Base-by-base conservation (phyloP, 30 jellyfish, hydroid and myxozoan genomes). In the Aurelia sp. region DNA sequence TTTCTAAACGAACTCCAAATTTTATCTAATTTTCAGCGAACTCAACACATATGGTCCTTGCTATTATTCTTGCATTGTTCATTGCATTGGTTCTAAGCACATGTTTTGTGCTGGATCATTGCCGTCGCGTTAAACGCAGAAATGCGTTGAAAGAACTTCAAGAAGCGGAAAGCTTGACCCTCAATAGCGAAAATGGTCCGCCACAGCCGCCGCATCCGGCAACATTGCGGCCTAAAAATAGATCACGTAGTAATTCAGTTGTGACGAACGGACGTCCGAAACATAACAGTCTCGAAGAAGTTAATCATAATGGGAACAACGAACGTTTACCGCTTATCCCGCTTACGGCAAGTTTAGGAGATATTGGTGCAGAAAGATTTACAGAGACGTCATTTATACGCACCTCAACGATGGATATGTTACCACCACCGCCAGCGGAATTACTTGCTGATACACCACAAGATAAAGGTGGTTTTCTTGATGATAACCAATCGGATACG, bases 351-450 rank as follows among this genome's bases (percentile, higher is more conserved):
- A 77, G 91, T 9, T 18, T 31, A 47, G 67, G 74, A 57, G 50
- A 76, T 30, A 71, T 63, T 4, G 12, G 27, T 69, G 68, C 67
- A 3, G 86, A 59, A 18, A 78, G 74, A 8, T 27, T 61, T 16
- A 67, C 51, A 19, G 93, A 84, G 76, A 41, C 82, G 5, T 58
- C 86, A 8, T 72, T 67, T 44, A 40, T 58, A n/a, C 92, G 85
- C n/a, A 50, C 90, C 6, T 63, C 90, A 7, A 62, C 83, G 13
- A 62, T 92, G 27, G 92, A 85, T 35, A 35, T 62, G 38, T 55
- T 91, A 22, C 97, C 97, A 33, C 96, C 97, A 51, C 97, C 97
- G n/a, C 97, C 97, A 7, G 93, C 85, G 30, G 97, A 91, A 71
- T 67, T 91, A 10, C 85, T 91, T 17, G 81, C 63, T 3, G 92